A percentile compares a stretch with the other conserved stretches of the same genome.
Evolutionary conservation across 2,888 invertebrate species (phyloP).

Genomic region (Cynaeus angustus): DNA sequence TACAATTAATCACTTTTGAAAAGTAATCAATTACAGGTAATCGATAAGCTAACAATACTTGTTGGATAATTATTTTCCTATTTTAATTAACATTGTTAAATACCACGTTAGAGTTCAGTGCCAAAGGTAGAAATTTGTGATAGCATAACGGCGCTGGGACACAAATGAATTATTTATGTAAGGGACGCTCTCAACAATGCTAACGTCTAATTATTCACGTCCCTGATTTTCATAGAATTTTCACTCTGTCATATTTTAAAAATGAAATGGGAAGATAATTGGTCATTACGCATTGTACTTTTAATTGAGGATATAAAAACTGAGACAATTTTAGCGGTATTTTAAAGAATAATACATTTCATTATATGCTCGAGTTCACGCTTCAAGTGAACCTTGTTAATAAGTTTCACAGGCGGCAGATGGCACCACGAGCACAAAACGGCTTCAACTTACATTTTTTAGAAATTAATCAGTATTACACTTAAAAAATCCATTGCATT

Average conservation of each 20-base stretch:
- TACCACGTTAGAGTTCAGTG: slow-evolving; percentile 33
- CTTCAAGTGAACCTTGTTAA: slow-evolving; percentile 60
- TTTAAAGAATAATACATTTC: slow-evolving; percentile 66
- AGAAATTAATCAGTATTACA: slow-evolving; percentile 34
- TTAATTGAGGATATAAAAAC: slow-evolving; percentile 64
- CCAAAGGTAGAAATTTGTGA: slow-evolving; percentile 1
- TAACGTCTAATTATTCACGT: slow-evolving; percentile 37
- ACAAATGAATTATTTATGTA: slow-evolving; percentile 37
- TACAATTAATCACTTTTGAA: slow-evolving; percentile 51
- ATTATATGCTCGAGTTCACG: slow-evolving; percentile 65
- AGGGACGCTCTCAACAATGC: slow-evolving; percentile 36
- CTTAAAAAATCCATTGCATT: background rate
- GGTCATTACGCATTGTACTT: slow-evolving; percentile 63
- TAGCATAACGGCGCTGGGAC: slow-evolving; percentile 29
- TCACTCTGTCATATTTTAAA: slow-evolving; percentile 55
- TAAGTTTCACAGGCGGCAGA: slow-evolving; percentile 61
- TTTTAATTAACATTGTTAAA: slow-evolving; percentile 50
- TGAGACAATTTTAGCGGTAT: slow-evolving; percentile 66
- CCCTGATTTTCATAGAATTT: slow-evolving; percentile 43
- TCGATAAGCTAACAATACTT: slow-evolving; percentile 51
- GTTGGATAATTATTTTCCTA: slow-evolving; percentile 50
- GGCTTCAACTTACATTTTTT: slow-evolving; percentile 27
- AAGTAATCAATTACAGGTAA: slow-evolving; percentile 52
- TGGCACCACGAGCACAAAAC: slow-evolving; percentile 55
- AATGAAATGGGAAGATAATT: slow-evolving; percentile 58